Evolutionary conservation across 2,888 invertebrate species (phyloP), one percentile per base, ranked within the genome.

Genomic region (Erebia aethiops): DNA sequence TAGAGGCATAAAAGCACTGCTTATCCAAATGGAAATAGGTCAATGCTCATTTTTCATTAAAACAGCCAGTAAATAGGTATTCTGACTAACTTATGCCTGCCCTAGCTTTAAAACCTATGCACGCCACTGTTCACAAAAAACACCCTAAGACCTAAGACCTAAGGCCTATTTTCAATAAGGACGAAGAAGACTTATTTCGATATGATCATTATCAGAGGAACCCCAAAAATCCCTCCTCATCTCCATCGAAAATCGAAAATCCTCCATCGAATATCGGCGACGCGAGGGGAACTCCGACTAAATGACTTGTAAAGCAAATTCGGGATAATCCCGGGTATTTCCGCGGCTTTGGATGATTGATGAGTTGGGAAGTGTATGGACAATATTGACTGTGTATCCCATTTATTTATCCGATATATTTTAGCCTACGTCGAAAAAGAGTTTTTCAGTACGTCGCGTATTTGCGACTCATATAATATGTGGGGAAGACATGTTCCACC

Each of bases 241-340:
- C 56, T 49, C 54, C 51, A 54, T 56, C 61, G 62, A 35, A 49
- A 56, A 35, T 35, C 35, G 5, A 35, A 35, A 35, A 35, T 35
- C 35, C 35, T 35, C 35, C 35, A 35, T 35, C 7, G 35, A 62
- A 66, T 66, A 54, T 18, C 54, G 62, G 60, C 49, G 49, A 11
- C 56, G 16, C 13, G 54, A 41, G 52, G 56, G 69, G 56, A 57
- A 69, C 62, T 62, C 62, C 56, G 60, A 72, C 68, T 68, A 73
- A 73, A 73, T 73, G 73, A 70, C 57, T 68, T 68, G 73, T 66
- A 51, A 73, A 70, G 70, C 56, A 57, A 73, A 73, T 67, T 68
- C 56, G 51, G 68, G 70, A 68, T 73, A 70, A 66, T 66, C 58
- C 65, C 65, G 16, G 68, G 70, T 56, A 73, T 73, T 65, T 68